phyloP scores from a whole-genome alignment of 2,888 invertebrate species.

The Cordylochernes scorpioides region DNA sequence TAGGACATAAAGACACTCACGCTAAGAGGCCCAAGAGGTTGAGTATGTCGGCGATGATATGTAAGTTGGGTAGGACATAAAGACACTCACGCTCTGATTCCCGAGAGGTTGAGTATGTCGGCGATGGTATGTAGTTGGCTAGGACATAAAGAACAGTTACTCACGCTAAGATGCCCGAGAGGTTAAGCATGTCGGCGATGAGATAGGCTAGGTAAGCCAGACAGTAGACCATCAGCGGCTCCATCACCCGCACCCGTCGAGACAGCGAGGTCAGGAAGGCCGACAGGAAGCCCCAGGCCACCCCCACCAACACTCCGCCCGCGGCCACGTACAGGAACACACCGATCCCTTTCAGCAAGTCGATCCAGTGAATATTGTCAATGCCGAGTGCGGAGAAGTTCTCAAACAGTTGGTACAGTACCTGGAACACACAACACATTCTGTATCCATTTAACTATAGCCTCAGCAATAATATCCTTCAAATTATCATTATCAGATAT shows the following conservation, averaged over 20 bases:
- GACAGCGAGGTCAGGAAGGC: constrained; percentile 83
- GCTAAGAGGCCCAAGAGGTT: too few relatives aligned
- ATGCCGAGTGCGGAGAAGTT: constrained; percentile 70
- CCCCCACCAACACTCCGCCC: constrained; percentile 70
- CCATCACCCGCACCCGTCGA: constrained; percentile 79
- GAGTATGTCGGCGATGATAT: too few relatives aligned
- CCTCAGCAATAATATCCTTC: too few relatives aligned
- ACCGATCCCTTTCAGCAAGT: constrained; percentile 53
- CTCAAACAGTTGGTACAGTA: constrained; percentile 87
- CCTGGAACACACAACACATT: too few relatives aligned
- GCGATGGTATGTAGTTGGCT: too few relatives aligned
- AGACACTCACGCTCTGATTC: too few relatives aligned
- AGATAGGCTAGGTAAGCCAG: constrained; percentile 92
- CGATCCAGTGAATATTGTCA: constrained; percentile 38
- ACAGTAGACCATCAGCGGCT: constrained; percentile 90
- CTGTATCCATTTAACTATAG: too few relatives aligned
- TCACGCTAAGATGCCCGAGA: constrained; percentile 94
- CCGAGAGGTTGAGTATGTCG: too few relatives aligned
- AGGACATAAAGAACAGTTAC: too few relatives aligned
- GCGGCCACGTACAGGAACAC: constrained; percentile 78
- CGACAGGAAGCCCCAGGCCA: constrained; percentile 75
- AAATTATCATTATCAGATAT: too few relatives aligned
- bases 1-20: too few relatives aligned
- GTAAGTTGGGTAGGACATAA: too few relatives aligned
- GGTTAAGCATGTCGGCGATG: constrained; percentile 90